Evolutionary conservation across 2,888 invertebrate genomes (phyloP), one percentile per base, ranked within the genome.

Genomic region (Zele albiditarsus): DNA sequence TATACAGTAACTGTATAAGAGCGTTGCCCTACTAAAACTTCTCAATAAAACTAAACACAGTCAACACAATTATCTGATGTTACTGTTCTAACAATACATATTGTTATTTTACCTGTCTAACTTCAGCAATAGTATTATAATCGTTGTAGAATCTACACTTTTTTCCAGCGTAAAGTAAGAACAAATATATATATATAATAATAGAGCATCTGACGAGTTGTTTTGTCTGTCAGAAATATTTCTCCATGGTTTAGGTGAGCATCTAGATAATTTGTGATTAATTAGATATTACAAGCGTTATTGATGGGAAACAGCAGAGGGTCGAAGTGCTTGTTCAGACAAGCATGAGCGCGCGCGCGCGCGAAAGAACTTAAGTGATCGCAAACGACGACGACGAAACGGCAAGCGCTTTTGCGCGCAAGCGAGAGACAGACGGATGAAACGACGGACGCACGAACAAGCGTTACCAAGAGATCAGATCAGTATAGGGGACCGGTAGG

Each of bases 261-360:
- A 87, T 88, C 87, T 85, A 88, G 87, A 89, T 89, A 87, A 87
- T 87, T 84, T 82, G 83, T 89, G 88, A 89, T 89, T 88, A 89
- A 88, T 88, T 88, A 87, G 86, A 88, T 87, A 88, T 88, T 87
- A 85, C 85, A 82, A 84, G 84, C 81, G 81, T 88, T 88, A 88
- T 88, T 88, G 88, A 88, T 88, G 88, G 86, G 84, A 85, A 53
- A 86, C 83, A 82, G 79, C 74, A 62, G 73, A 65, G 63, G 71
- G 53, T 71, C 76, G 82, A 68, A 77, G 53, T 20, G 53, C 8
- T 20, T 5, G 53, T 53, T 20, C 8, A 6, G 20, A 77, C 77
- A 67, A 67, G 53, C 28, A 53, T 20, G 6, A 25, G 53, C n/a
- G 74, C 60, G 72, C 69, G 72, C 69, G 77, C 69, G 69, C 20